Conservation (phyloP, 2,888 invertebrate species). For the Rotaria sp. region DNA sequence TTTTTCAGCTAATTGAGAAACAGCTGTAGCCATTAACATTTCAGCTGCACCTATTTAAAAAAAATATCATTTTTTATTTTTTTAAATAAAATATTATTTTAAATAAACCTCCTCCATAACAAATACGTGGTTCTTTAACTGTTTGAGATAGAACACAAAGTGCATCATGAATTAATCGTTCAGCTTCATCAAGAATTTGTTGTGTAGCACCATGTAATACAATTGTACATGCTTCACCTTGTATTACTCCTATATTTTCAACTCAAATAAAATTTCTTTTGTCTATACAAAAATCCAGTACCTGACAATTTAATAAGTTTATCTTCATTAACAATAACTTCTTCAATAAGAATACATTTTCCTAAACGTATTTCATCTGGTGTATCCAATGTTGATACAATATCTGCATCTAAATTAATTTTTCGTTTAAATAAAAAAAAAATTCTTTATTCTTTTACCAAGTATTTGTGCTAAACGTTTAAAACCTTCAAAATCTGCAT, state of each 20-base stretch:
- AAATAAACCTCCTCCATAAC: slow-evolving; percentile 74
- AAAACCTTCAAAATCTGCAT: slow-evolving; percentile 98
- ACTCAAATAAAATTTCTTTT: slow-evolving; percentile 28
- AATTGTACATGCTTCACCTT: slow-evolving; percentile 93
- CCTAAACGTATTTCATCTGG: slow-evolving; percentile 85
- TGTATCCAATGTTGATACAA: slow-evolving; percentile 91
- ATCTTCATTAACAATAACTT: slow-evolving; percentile 97
- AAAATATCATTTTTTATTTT: not conserved
- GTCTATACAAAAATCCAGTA: not conserved
- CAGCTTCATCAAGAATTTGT: slow-evolving; percentile 95
- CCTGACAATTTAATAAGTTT: slow-evolving; percentile 81
- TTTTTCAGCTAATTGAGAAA: slow-evolving; percentile 71
- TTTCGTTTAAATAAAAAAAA: not conserved
- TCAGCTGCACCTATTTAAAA: slow-evolving; percentile 60
- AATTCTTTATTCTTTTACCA: slow-evolving; percentile 57
- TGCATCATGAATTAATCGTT: slow-evolving; percentile 93
- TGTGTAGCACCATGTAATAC: slow-evolving; percentile 94
- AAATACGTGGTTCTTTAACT: slow-evolving; percentile 80
- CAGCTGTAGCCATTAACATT: slow-evolving; percentile 91
- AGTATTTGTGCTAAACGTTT: slow-evolving; percentile 91
- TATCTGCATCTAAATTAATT: slow-evolving; percentile 67
- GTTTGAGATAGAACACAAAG: slow-evolving; percentile 91
- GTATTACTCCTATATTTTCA: slow-evolving; percentile 67
- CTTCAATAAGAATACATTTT: slow-evolving; percentile 85
- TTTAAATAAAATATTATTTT: too few relatives aligned